Evolutionary conservation across 2,888 invertebrate genomes (phyloP).

Genomic region (Capitulum mitella): DNA sequence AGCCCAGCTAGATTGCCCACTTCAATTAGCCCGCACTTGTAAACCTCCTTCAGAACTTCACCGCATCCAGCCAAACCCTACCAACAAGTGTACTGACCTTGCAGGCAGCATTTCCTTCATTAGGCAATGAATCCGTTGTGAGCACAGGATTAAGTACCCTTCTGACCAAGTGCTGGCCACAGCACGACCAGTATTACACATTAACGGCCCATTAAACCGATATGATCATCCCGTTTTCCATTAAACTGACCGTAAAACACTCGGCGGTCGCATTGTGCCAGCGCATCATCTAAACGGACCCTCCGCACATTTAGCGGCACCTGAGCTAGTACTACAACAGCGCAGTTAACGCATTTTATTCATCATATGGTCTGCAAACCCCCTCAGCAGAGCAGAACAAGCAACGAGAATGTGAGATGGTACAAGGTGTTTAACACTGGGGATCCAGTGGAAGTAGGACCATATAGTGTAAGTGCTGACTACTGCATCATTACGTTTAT

Average conservation of each 20-base stretch:
- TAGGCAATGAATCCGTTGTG: background rate
- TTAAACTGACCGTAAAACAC: slow-evolving; percentile 8
- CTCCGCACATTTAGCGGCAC: background rate
- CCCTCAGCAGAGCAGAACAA: background rate
- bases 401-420: background rate
- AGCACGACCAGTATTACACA: background rate
- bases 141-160: background rate
- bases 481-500: background rate
- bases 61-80: too few relatives aligned
- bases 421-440: background rate
- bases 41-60: too few relatives aligned
- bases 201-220: slow-evolving; percentile 3
- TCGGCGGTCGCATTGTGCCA: background rate
- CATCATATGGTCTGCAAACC: background rate
- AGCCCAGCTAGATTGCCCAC: too few relatives aligned
- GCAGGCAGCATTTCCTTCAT: too few relatives aligned
- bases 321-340: background rate
- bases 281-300: background rate
- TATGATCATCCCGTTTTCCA: slow-evolving; percentile 10
- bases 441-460: background rate
- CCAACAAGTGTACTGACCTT: too few relatives aligned
- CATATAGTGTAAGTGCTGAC: background rate
- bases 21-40: too few relatives aligned
- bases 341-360: background rate
- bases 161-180: background rate